A percentile compares a stretch with the other conserved stretches of the same genome.
Evolutionary conservation across 2,888 invertebrate species (phyloP).

Genomic region (Lottia gigantea): DNA sequence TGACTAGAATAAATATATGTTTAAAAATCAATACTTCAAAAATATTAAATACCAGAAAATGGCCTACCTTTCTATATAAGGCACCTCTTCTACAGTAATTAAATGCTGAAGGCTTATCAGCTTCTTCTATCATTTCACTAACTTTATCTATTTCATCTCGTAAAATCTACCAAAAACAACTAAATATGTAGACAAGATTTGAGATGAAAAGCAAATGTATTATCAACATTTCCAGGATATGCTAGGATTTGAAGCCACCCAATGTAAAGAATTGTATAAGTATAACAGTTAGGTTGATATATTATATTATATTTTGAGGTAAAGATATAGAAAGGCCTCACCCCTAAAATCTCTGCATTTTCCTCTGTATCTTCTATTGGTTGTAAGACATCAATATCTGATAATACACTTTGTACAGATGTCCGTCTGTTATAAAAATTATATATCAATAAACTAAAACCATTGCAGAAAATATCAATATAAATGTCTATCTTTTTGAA

Average conservation of each 20-base stretch:
- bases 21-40: no score
- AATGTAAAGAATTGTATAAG: no score
- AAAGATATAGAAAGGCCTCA: constrained; percentile 16
- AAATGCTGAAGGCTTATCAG: constrained; percentile 58
- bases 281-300: no score
- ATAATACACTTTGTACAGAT: constrained; percentile 47
- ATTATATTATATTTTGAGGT: no score
- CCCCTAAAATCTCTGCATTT: constrained; percentile 46
- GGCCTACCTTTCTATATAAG: constrained; percentile 60
- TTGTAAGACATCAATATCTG: constrained; percentile 49
- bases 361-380: constrained; percentile 53
- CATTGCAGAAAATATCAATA: no score
- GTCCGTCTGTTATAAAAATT: constrained; percentile 34
- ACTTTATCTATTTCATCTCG: constrained; percentile 59
- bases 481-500: no score
- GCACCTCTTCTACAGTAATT: constrained; percentile 65
- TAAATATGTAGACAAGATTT: not conserved
- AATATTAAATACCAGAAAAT: not conserved
- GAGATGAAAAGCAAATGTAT: no score
- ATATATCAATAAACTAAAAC: no score
- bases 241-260: no score
- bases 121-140: constrained; percentile 46
- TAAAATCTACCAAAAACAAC: constrained; percentile 41
- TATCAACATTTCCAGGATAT: no score
- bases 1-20: no score